Percentiles rank a stretch among this genome's conserved stretches.
These are phyloP conservation scores for Rhopalosiphum maidis DNA, from an alignment of 1,140 invertebrate genomes.

Conservation along the genomic window DNA sequence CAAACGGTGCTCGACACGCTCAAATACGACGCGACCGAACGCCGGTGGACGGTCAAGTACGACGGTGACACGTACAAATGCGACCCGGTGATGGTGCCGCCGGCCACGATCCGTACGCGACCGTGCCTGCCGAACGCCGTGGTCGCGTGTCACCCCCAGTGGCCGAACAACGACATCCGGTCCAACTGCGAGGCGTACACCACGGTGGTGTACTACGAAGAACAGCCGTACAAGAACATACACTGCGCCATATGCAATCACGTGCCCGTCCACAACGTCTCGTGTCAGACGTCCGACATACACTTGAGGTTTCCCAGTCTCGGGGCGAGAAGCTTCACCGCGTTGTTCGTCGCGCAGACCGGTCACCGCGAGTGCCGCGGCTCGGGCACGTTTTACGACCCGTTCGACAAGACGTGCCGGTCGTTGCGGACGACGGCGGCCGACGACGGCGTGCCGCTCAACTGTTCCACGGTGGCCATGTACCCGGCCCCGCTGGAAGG, in stretches of 20 bases:
- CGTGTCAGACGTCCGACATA: constrained; percentile 61
- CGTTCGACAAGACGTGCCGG: constrained; percentile 66
- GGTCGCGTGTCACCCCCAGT: constrained; percentile 62
- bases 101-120: constrained; percentile 58
- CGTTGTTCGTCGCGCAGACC: neutral
- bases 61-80: constrained; percentile 62
- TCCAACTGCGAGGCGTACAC: constrained; percentile 64
- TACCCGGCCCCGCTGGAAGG: neutral
- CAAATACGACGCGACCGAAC: constrained; percentile 65
- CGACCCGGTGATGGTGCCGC: constrained; percentile 58
- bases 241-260: constrained; percentile 70
- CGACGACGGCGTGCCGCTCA: neutral
- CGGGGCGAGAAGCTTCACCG: constrained; percentile 60
- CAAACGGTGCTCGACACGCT: constrained; percentile 63
- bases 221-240: constrained; percentile 66
- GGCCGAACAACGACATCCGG: constrained; percentile 62
- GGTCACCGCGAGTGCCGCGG: neutral
- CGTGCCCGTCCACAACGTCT: constrained; percentile 63
- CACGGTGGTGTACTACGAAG: constrained; percentile 63
- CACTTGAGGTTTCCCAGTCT: constrained; percentile 61
- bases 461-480: neutral
- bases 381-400: constrained; percentile 65
- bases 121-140: constrained; percentile 61
- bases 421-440: neutral
- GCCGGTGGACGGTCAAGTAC: constrained; percentile 68